Evolutionary conservation across 2,888 invertebrate genomes (phyloP).

Genomic region (Antitype chi): DNA sequence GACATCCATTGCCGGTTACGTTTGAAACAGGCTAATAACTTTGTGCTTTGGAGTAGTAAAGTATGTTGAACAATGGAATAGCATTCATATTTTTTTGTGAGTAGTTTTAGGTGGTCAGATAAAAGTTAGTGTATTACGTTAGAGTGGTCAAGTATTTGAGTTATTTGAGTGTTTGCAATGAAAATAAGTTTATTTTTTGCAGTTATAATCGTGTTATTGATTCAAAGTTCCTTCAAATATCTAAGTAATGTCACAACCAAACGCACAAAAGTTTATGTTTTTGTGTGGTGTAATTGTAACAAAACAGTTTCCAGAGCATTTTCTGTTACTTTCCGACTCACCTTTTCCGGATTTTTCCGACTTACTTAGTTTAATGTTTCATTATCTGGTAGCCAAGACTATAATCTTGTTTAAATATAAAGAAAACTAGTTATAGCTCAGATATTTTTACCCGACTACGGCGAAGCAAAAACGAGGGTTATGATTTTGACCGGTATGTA

Average conservation of each 20-base stretch:
- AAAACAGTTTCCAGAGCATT: not conserved
- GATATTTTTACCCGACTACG: not conserved
- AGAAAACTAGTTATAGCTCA: not conserved
- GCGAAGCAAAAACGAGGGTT: no score
- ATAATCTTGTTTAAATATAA: no score
- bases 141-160: slow-evolving; percentile 61
- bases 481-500: no score
- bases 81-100: slow-evolving; percentile 10
- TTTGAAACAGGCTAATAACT: not conserved
- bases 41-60: not conserved
- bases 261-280: not conserved
- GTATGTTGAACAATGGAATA: not conserved
- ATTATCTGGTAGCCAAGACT: not conserved
- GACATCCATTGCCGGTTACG: slow-evolving; percentile 25
- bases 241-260: slow-evolving; percentile 14
- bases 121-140: slow-evolving; percentile 55
- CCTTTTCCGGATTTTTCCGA: no score
- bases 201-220: slow-evolving; percentile 32
- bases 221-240: slow-evolving; percentile 11
- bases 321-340: not conserved
- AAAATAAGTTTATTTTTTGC: slow-evolving; percentile 52
- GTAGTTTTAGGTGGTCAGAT: slow-evolving; percentile 30
- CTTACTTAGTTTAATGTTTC: not conserved
- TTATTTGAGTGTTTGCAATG: slow-evolving; percentile 64
- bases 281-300: not conserved